Evolutionary conservation across 2,888 invertebrate genomes (phyloP), one percentile per base, ranked within the genome.

Genomic region (Orthosia cruda): DNA sequence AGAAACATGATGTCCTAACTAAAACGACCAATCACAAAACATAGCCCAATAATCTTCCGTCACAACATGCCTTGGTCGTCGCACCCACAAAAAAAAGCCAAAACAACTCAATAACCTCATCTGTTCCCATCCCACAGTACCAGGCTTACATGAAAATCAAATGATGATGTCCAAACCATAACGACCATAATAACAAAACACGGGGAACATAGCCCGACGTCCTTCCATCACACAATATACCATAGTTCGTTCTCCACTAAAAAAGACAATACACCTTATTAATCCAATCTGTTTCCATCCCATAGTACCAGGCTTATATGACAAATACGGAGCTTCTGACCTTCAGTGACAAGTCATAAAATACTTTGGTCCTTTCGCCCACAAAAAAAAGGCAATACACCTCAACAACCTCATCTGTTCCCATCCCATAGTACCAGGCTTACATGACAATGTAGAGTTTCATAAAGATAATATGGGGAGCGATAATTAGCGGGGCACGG

Each of bases 381-480:
- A 20, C 49, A 74, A 61, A 23, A n/a, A n/a, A n/a, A n/a, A n/a
- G n/a, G n/a, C n/a, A n/a, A n/a, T n/a, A n/a, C n/a, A n/a, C n/a
- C n/a, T n/a, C n/a, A n/a, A n/a, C n/a, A n/a, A n/a, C 4, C 75
- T 40, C 57, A 66, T 81, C 65, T 81, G 67, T 55, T 61, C 20
- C 26, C 54, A 11, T 11, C n/a, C n/a, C n/a, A n/a, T n/a, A 62
- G 66, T 68, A 59, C 69, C 45, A 70, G 66, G 52, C 66, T 57
- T 67, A 82, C 77, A 85, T 63, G 62, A 85, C 77, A 76, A 63
- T 69, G 75, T 77, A 70, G 55, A 67, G 72, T 54, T 82, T 70
- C 82, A 83, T 82, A 83, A 83, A 85, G 83, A 83, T 85, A 82
- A 85, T 83, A 75, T 26, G n/a, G 59, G 82, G 64, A 68, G 64